A percentile compares a stretch with the other conserved stretches of the same genome.
phyloP scores from a whole-genome alignment of 2,113 vertebrate genomes.

The Microcebus murinus region DNA sequence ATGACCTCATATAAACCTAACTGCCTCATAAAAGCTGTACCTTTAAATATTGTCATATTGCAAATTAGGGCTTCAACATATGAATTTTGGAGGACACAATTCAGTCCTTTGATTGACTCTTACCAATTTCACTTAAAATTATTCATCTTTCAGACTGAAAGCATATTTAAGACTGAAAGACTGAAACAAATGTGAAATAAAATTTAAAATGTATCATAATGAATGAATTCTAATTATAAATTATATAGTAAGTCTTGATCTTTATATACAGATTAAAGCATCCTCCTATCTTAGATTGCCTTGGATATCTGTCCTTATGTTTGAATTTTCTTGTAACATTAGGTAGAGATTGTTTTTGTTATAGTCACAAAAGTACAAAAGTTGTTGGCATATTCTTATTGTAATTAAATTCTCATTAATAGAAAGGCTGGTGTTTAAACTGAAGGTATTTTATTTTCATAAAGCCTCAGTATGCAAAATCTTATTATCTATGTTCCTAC shows the following conservation, averaged over 20 bases:
- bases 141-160: background rate
- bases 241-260: background rate
- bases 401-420: conserved; percentile 72
- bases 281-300: conserved; percentile 17
- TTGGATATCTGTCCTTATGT: conserved; percentile 32
- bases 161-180: background rate
- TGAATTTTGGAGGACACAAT: background rate
- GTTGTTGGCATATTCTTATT: conserved; percentile 56
- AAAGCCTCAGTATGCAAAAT: conserved; percentile 51
- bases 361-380: conserved; percentile 45
- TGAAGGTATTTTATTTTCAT: conserved; percentile 58
- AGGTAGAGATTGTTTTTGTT: conserved; percentile 36
- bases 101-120: background rate
- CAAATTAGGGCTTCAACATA: background rate
- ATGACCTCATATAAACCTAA: background rate
- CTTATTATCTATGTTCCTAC: conserved; percentile 56
- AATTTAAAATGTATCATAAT: background rate
- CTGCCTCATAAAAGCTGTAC: background rate
- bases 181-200: background rate
- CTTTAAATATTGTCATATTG: background rate
- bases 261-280: background rate
- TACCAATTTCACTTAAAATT: background rate
- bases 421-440: conserved; percentile 56
- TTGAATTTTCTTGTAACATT: conserved; percentile 8
- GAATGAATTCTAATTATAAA: conserved; percentile 5